Conservation (phyloP, 2,888 invertebrate species). For the Ochropleura plecta region DNA sequence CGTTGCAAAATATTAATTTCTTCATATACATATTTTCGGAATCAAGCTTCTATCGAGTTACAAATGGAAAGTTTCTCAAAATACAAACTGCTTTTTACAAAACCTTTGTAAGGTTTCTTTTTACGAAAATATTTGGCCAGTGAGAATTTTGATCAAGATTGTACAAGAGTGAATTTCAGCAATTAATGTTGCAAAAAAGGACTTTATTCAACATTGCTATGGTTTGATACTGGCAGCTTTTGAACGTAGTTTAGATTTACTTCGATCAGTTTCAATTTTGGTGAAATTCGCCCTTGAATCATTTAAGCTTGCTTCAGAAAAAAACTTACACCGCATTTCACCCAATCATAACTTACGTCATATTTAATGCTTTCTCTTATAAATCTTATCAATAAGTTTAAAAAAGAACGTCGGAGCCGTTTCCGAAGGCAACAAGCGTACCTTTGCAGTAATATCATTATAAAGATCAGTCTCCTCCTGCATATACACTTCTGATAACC, state of each 20-base stretch:
- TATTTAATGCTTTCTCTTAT: slow-evolving; percentile 84
- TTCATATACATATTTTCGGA: slow-evolving; percentile 2
- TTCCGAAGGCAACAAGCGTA: slow-evolving; percentile 93
- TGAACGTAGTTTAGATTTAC: not conserved
- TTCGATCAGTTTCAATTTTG: not conserved
- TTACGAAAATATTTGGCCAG: not conserved
- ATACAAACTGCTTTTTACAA: not conserved
- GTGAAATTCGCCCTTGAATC: not conserved
- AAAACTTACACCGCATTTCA: slow-evolving; percentile 10
- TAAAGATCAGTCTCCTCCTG: slow-evolving; percentile 94
- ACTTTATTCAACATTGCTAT: not conserved
- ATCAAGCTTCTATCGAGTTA: slow-evolving; percentile 5
- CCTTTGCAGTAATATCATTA: slow-evolving; percentile 92
- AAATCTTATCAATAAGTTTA: slow-evolving; percentile 93
- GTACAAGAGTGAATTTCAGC: not conserved
- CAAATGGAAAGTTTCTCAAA: not conserved
- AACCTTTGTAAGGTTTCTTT: not conserved
- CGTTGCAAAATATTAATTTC: slow-evolving; percentile 16
- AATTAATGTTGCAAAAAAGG: not conserved
- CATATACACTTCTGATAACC: slow-evolving; percentile 92
- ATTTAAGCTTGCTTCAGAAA: not conserved
- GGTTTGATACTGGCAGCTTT: not conserved
- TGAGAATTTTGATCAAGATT: not conserved
- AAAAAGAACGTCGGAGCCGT: slow-evolving; percentile 92
- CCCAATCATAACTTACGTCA: not conserved